phyloP scores from a whole-genome alignment of 2,797 vertebrate species.

The Octomys mimax region DNA sequence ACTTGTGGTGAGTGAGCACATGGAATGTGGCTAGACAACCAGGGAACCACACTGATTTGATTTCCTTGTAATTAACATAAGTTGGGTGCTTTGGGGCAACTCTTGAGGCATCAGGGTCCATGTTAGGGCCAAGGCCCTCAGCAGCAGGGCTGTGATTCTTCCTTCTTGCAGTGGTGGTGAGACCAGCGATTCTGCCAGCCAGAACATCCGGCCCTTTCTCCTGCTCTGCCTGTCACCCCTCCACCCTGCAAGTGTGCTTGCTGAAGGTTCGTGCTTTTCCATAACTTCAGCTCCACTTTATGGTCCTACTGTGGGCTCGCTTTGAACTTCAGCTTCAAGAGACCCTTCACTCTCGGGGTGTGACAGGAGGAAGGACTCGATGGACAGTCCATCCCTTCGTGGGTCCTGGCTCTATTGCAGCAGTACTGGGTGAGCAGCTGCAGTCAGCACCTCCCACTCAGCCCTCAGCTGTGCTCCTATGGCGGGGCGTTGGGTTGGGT shows the following conservation, averaged over 20 bases:
- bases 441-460: rapidly evolving
- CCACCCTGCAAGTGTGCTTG: neutral
- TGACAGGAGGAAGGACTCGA: neutral
- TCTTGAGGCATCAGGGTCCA: neutral
- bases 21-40: neutral
- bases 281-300: neutral
- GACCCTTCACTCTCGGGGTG: neutral
- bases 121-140: neutral
- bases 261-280: neutral
- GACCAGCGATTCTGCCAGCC: neutral
- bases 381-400: too few relatives aligned
- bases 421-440: neutral
- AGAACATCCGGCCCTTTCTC: neutral
- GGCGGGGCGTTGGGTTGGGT: too few relatives aligned
- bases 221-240: neutral
- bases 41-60: neutral
- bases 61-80: neutral
- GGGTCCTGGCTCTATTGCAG: neutral
- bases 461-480: neutral
- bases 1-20: neutral
- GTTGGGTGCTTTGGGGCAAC: neutral
- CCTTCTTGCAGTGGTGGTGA: neutral
- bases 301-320: neutral
- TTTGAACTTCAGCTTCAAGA: neutral
- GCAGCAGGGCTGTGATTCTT: neutral